Conservation (phyloP, 2,113 vertebrate genomes). For the Epinephelus lanceolatus region DNA sequence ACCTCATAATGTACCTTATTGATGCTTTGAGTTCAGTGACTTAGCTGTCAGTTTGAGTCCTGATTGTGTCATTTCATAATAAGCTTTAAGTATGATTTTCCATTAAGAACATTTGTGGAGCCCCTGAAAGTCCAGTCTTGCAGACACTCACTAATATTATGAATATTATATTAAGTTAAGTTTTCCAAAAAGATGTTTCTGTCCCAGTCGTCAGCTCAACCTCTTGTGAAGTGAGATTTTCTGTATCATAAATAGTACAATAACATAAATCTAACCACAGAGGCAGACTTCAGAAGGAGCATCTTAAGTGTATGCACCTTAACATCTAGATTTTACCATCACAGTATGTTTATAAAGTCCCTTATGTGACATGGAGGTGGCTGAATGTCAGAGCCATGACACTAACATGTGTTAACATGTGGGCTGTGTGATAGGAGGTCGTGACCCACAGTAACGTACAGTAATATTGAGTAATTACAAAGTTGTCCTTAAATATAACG, state of each 20-base stretch:
- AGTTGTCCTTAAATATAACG: neutral
- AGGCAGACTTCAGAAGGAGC: neutral
- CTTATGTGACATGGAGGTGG: too few species aligned
- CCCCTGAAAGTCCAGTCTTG: neutral
- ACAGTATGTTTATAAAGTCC: too few species aligned
- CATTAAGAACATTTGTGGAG: neutral
- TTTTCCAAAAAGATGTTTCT: neutral
- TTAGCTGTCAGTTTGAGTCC: neutral
- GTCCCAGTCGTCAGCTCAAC: neutral
- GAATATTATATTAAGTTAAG: too few species aligned
- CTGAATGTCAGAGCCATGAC: neutral
- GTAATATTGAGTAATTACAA: too few species aligned
- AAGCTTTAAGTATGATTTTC: neutral
- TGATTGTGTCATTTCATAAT: neutral
- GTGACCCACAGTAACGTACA: too few species aligned
- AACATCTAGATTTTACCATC: neutral
- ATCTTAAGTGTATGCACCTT: neutral
- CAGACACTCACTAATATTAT: neutral
- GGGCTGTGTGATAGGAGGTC: too few species aligned
- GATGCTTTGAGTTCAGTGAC: neutral
- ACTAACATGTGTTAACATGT: too few species aligned
- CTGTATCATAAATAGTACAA: neutral
- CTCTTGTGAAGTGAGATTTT: neutral
- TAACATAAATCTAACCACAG: neutral
- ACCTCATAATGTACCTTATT: neutral